Evolutionary conservation across 2,888 invertebrate genomes (phyloP).

Genomic region (Nesidiocoris tenuis): DNA sequence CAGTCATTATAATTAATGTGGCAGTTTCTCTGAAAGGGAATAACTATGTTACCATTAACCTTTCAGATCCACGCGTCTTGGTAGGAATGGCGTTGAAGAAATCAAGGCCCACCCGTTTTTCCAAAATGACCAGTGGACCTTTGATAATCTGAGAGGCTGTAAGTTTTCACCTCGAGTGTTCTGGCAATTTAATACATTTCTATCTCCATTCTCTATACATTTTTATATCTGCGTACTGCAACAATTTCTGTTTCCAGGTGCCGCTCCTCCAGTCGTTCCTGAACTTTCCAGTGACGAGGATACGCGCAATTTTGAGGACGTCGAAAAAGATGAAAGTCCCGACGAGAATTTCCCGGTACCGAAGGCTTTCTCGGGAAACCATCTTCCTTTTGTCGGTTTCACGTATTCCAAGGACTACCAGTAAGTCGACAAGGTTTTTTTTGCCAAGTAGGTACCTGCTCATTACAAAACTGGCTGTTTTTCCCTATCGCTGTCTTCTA

Average conservation of each 20-base stretch:
- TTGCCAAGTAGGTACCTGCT: too few relatives aligned
- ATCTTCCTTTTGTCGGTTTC: slow-evolving; percentile 97
- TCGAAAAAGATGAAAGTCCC: slow-evolving; percentile 88
- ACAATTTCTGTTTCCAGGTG: slow-evolving; percentile 57
- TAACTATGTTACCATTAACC: too few relatives aligned
- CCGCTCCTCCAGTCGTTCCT: slow-evolving; percentile 94
- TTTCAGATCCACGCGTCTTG: slow-evolving; percentile 63
- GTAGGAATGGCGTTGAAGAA: slow-evolving; percentile 89
- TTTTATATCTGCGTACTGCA: too few relatives aligned
- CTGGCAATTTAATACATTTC: too few relatives aligned
- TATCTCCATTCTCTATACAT: too few relatives aligned
- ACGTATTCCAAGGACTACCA: slow-evolving; percentile 95
- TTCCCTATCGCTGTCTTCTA: too few relatives aligned
- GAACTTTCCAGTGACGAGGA: slow-evolving; percentile 95
- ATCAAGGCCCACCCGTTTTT: slow-evolving; percentile 95
- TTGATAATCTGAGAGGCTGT: slow-evolving; percentile 91
- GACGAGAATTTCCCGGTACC: slow-evolving; percentile 95
- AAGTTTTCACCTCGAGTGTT: too few relatives aligned
- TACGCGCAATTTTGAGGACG: slow-evolving; percentile 97
- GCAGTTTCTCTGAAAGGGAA: too few relatives aligned
- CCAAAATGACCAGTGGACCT: slow-evolving; percentile 95
- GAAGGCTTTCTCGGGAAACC: slow-evolving; percentile 97
- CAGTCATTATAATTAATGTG: too few relatives aligned
- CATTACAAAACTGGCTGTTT: too few relatives aligned
- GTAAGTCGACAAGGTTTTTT: too few relatives aligned